Evolutionary conservation across 2,888 invertebrate species (phyloP), one percentile per base, ranked within the genome.

Genomic region (Asteroscopus sphinx): DNA sequence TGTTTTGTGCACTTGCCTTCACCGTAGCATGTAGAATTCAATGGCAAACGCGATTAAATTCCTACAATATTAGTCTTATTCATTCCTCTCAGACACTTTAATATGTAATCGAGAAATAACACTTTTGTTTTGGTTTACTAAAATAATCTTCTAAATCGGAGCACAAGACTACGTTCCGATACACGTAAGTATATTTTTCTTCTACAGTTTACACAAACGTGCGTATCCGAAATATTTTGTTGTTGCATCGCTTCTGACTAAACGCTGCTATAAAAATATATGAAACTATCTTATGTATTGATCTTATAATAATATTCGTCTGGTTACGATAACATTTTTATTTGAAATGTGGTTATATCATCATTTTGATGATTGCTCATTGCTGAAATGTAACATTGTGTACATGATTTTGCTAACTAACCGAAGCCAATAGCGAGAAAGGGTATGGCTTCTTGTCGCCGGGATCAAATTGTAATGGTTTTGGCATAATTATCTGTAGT

Each of bases 111-210:
- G 15, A 68, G 26, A 42, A 30, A 2, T 26, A 12, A 7, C 17
- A 40, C 12, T 32, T 7, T 41, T 67, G 13, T 48, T 68, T 42
- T 68, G 60, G 17, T 37, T 36, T 15, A 15, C 37, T 17, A 42
- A 68, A 68, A 32, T 25, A 48, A 48, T 48, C 6, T 26, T 35
- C 16, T 16, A 63, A 45, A 45, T 48, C 17, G 21, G 16, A 35
- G n/a, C n/a, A 11, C 46, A 30, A 40, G 26, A 44, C 36, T 32
- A 47, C 16, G 54, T 35, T 39, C 12, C 37, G 41, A 60, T 12
- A 40, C 30, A 40, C 15, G 36, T n/a, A n/a, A n/a, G 40, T 45
- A 48, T 69, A 55, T 65, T 69, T 63, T 68, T 64, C 55, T 48
- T 40, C 26, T 25, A 45, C 39, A 47, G 63, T 37, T 46, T 54